phyloP scores from a whole-genome alignment of 2,888 invertebrate genomes.

The Eremobia ochroleuca region DNA sequence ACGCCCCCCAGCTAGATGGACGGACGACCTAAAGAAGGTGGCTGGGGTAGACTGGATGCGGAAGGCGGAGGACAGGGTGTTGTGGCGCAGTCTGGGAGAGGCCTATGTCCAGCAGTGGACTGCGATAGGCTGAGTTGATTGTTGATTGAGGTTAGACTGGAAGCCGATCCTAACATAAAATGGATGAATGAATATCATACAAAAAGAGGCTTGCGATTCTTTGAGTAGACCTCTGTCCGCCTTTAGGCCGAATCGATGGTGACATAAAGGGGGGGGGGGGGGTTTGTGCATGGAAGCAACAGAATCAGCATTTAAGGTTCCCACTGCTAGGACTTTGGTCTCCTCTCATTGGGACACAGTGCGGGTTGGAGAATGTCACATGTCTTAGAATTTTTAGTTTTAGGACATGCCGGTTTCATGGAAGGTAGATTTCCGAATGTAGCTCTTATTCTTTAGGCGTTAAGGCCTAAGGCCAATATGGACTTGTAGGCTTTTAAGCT shows the following conservation, averaged over 20 bases:
- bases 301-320: neutral
- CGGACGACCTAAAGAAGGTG: too few relatives aligned
- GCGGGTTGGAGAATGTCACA: neutral
- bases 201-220: neutral
- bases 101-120: too few relatives aligned
- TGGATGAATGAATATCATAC: neutral
- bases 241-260: neutral
- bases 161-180: too few relatives aligned
- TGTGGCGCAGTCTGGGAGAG: too few relatives aligned
- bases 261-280: too few relatives aligned
- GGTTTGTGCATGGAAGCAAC: neutral
- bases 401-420: neutral
- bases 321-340: neutral
- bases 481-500: constrained; percentile 38
- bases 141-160: too few relatives aligned
- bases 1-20: too few relatives aligned
- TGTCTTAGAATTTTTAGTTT: neutral
- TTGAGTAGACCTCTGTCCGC: neutral
- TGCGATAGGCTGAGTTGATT: too few relatives aligned
- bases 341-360: neutral
- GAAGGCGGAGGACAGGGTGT: too few relatives aligned
- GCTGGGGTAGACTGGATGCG: too few relatives aligned
- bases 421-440: constrained; percentile 13
- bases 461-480: constrained; percentile 40
- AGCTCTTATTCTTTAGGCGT: constrained; percentile 15